phyloP scores from a whole-genome alignment of 2,888 invertebrate genomes.

The Geophilus truncorum region DNA sequence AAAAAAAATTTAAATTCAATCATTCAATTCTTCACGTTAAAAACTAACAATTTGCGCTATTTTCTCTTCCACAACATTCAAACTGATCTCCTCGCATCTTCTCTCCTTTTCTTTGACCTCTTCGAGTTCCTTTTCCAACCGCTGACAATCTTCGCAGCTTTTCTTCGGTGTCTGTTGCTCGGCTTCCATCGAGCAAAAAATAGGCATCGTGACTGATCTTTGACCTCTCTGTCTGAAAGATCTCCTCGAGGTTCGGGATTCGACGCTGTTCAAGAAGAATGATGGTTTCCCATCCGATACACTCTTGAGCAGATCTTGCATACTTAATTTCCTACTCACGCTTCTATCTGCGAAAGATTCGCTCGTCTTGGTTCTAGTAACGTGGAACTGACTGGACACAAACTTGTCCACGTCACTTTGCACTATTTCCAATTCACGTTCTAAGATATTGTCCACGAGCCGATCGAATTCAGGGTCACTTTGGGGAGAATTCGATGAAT shows the following conservation, averaged over 20 bases:
- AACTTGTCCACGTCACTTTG: background rate
- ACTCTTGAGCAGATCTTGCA: constrained; percentile 5
- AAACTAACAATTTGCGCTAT: background rate
- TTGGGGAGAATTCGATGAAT: no score
- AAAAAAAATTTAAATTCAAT: no score
- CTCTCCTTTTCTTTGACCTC: background rate
- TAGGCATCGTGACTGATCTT: constrained; percentile 27
- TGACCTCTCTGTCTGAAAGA: constrained; percentile 28
- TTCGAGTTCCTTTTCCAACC: background rate
- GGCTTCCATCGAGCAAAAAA: background rate
- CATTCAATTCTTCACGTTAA: no score
- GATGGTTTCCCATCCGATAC: constrained; percentile 30
- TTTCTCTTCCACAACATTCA: background rate
- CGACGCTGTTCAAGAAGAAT: constrained; percentile 14
- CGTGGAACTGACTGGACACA: background rate
- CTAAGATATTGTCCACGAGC: background rate
- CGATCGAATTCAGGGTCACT: background rate
- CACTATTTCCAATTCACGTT: background rate
- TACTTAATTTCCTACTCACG: background rate
- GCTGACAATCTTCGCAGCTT: background rate
- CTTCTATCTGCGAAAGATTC: background rate
- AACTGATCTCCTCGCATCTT: background rate
- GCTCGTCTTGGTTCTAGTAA: background rate
- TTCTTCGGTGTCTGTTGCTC: background rate
- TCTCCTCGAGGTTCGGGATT: background rate